These are phyloP conservation scores for Samia ricini DNA, from an alignment of 1,140 invertebrate species.

Conservation along the genomic window DNA sequence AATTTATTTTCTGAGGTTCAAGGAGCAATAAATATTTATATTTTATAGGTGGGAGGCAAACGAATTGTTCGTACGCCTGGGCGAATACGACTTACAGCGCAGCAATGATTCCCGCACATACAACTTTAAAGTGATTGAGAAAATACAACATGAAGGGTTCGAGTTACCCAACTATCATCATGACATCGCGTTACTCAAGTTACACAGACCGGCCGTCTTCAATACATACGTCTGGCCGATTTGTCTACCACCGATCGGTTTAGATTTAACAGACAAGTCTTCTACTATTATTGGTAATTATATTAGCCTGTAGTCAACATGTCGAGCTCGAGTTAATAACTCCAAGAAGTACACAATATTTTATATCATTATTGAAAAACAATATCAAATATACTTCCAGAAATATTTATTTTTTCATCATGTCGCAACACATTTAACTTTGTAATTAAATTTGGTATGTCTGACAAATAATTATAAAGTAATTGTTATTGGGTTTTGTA, in stretches of 20 bases:
- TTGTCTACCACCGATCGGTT: constrained; percentile 85
- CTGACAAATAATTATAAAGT: too few species aligned
- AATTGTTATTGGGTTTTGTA: too few species aligned
- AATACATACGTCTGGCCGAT: constrained; percentile 90
- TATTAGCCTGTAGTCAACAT: too few species aligned
- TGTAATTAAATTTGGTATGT: too few species aligned
- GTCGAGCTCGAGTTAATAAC: too few species aligned
- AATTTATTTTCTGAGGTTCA: neutral
- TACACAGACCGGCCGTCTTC: constrained; percentile 83
- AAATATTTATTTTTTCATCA: too few species aligned
- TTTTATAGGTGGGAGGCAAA: constrained; percentile 77
- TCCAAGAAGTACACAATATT: too few species aligned
- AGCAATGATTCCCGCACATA: constrained; percentile 81
- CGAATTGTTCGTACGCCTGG: constrained; percentile 85
- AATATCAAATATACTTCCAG: too few species aligned
- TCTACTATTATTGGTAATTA: constrained; percentile 83
- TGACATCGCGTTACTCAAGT: constrained; percentile 89
- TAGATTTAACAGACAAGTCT: constrained; percentile 80
- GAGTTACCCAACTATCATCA: constrained; percentile 83
- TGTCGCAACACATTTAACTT: too few species aligned
- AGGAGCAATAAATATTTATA: neutral
- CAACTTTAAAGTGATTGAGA: constrained; percentile 82
- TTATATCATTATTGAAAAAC: too few species aligned
- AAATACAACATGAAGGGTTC: constrained; percentile 82
- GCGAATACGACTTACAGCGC: constrained; percentile 87